A percentile compares a stretch with the other conserved stretches of the same genome.
Conservation (phyloP, 2,888 invertebrate species). For the Polydrusus tereticollis region DNA sequence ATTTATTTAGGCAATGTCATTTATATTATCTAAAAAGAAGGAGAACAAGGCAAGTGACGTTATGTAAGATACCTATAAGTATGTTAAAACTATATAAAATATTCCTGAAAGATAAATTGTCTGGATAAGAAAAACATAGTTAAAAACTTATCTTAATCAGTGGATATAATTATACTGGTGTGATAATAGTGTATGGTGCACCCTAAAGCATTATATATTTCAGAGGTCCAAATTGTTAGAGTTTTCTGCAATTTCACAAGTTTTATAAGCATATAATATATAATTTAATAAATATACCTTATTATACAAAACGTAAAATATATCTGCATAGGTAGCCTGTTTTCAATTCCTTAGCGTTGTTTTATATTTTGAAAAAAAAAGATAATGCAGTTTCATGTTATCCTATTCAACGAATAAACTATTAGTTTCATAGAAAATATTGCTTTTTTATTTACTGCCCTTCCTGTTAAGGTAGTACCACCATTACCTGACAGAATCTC, state of each 20-base stretch:
- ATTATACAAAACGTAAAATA: slow-evolving; percentile 61
- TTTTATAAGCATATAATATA: slow-evolving; percentile 67
- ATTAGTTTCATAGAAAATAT: slow-evolving; percentile 65
- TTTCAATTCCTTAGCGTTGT: slow-evolving; percentile 65
- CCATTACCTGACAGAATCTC: neutral
- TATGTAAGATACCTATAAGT: slow-evolving; percentile 8
- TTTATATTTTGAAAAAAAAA: slow-evolving; percentile 64
- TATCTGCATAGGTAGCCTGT: slow-evolving; percentile 65
- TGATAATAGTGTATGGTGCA: slow-evolving; percentile 68
- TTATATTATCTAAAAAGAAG: too few species aligned
- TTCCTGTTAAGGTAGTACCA: neutral
- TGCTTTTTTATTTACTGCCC: slow-evolving; percentile 26
- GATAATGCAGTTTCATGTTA: slow-evolving; percentile 66
- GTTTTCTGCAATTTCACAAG: slow-evolving; percentile 69
- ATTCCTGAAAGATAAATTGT: slow-evolving; percentile 20
- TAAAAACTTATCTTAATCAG: slow-evolving; percentile 51
- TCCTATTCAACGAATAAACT: slow-evolving; percentile 67
- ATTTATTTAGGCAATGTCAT: too few species aligned
- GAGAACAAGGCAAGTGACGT: too few species aligned
- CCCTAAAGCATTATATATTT: slow-evolving; percentile 62
- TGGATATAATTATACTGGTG: slow-evolving; percentile 64
- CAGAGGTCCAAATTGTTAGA: slow-evolving; percentile 68
- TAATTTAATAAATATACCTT: slow-evolving; percentile 64
- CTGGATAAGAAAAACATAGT: slow-evolving; percentile 37
- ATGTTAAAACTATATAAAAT: slow-evolving; percentile 3